Evolutionary conservation across 2,797 vertebrate species (phyloP), one percentile per base, ranked within the genome.

Genomic region (Rachycentron canadum): DNA sequence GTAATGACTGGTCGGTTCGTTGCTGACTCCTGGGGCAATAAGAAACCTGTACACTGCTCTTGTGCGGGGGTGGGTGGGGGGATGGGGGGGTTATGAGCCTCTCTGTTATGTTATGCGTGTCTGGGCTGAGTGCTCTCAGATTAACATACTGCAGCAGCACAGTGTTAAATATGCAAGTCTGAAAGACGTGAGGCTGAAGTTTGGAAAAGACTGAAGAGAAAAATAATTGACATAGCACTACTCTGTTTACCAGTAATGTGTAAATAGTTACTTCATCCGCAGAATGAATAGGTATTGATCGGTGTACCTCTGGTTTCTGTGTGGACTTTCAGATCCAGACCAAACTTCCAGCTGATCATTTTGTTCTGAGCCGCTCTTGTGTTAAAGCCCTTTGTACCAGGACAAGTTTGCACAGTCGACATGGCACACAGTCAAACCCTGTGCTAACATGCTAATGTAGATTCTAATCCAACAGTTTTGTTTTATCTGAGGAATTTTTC

Each of bases 371-470:
- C 25, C 21, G 38, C 53, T 36, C 61, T n/a, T 55, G 45, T 69
- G 17, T 25, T 17, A 13, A 59, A 78, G 26, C 12, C 26, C 62
- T 79, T 82, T 79, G 78, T 64, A 58, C 69, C 49, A 12, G 23
- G 36, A 30, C 11, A 16, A 1, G 49, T 76, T 80, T 82, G 47
- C 65, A 64, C 50, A 66, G 56, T 69, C 32, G 55, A 40, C 30
- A n/a, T 58, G 45, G 45, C 71, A 40, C 69, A 38, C 11, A 38
- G 45, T 63, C 8, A 6, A 41, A 5, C 32, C 40, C 64, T 69
- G 56, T 58, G 32, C 61, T 53, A 49, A 28, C 62, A 45, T 61
- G 41, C 52, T 59, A 65, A 60, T 52, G 19, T 45, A 41, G 8
- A 62, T 58, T 41, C 49, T 38, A 60, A 65, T 78, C 43, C 52